Evolutionary conservation across 2,797 vertebrate genomes (phyloP), one percentile per base, ranked within the genome.

Genomic region (Pangasius mekongensis): DNA sequence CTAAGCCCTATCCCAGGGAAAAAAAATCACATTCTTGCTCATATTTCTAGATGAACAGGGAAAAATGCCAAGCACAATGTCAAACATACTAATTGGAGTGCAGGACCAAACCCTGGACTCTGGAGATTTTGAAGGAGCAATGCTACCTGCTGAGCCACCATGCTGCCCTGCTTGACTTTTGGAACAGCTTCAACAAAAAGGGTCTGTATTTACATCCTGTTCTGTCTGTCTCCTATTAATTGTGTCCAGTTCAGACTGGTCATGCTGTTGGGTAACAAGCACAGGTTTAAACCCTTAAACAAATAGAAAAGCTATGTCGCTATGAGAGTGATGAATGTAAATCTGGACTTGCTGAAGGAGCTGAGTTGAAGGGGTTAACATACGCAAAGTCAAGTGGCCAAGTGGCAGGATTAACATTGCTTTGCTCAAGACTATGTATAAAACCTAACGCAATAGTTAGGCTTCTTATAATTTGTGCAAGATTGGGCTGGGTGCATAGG

Each of bases 201-300:
- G 69, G 13, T 60, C 33, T 74, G 33, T 43, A 84, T 33, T 84
- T 84, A 58, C 33, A 74, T 74, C 52, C 30, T 58, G 66, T 36
- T 69, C 30, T 71, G 66, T 84, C 47, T 71, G 66, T 85, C 69
- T 58, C 30, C 33, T 73, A 18, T 85, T 73, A 58, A 52, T 58
- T 85, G 64, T 20, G 39, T 43, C 66, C 27, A 73, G 18, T 69
- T 73, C 10, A 83, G n/a, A 58, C 18, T 60, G 80, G 86, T 73
- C 52, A 60, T 36, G 78, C 36, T 83, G n/a, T 33, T 87, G 33
- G 33, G 33, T 30, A 69, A 82, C 30, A 83, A 58, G 33, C 52
- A 56, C 33, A 85, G 52, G 84, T 43, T 71, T 56, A 85, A 84
- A 52, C 0, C 18, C 11, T 66, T 67, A 69, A 58, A 33, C 47